These are phyloP conservation scores for Mimas tiliae DNA, from an alignment of 2,888 invertebrate genomes.

Conservation along the genomic window DNA sequence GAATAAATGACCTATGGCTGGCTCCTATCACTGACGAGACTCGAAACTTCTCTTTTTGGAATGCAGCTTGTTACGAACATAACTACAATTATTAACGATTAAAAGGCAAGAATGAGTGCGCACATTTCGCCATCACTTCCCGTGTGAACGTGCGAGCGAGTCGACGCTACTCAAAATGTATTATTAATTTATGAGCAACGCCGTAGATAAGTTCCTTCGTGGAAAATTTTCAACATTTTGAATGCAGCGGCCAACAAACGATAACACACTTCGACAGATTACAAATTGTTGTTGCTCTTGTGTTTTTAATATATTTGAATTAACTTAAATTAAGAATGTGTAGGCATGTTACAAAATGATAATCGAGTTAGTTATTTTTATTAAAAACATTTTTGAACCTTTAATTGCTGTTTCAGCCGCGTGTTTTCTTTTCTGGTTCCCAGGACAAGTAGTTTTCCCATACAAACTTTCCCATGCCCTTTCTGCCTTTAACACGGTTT, in stretches of 20 bases:
- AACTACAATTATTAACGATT: background rate
- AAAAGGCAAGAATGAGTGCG: conserved; percentile 22
- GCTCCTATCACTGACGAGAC: too few relatives aligned
- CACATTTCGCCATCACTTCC: conserved; percentile 9
- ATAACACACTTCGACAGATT: conserved; percentile 15
- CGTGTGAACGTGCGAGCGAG: conserved; percentile 19
- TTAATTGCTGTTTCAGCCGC: too few relatives aligned
- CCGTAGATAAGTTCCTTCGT: conserved; percentile 19
- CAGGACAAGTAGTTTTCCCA: too few relatives aligned
- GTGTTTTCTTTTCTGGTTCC: too few relatives aligned
- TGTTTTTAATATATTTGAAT: conserved; percentile 1
- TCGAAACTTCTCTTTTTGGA: too few relatives aligned
- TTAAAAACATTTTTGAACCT: background rate
- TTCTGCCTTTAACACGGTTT: too few relatives aligned
- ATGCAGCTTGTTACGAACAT: background rate
- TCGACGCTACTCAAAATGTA: conserved; percentile 22
- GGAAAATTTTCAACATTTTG: conserved; percentile 24
- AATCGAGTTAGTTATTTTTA: background rate
- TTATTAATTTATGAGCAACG: conserved; percentile 22
- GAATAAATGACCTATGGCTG: too few relatives aligned
- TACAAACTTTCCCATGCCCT: too few relatives aligned
- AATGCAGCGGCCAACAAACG: conserved; percentile 6
- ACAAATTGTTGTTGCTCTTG: conserved; percentile 21
- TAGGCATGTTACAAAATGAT: background rate
- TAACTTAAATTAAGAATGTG: background rate